Evolutionary conservation across 1,140 invertebrate species (phyloP), one percentile per base, ranked within the genome.

Genomic region (Philotrypesis tridentata): DNA sequence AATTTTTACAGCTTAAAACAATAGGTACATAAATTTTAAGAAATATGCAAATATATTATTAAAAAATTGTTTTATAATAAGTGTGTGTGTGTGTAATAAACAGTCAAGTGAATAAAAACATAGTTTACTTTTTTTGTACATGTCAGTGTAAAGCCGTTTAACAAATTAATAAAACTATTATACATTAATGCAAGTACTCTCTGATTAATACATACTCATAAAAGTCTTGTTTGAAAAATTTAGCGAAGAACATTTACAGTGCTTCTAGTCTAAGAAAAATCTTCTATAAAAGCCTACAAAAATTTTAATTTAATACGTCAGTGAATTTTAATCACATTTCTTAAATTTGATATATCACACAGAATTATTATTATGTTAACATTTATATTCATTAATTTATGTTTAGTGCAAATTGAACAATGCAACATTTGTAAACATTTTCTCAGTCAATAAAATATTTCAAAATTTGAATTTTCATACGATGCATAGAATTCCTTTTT

Each of bases 1-100:
- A 86, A 61, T 91, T 87, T 79, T 67, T 88, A 29, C 76, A 82
- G 14, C 37, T 33, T 48, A 78, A 21, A 78, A 25, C 33, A 4
- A 60, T 75, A n/a, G 37, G 31, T 37, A 74, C 14, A 79, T 78
- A 68, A 82, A 37, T 37, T 37, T 9, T 5, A 65, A 55, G 1
- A 68, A 76, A 48, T 55, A 7, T 71, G 33, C 29, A n/a, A 65
- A 48, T 75, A 2, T 60, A 68, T 31, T 43, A 14, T 70, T 40
- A 77, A 76, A 71, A 23, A 80, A 73, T 76, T 80, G 37, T n/a
- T n/a, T n/a, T n/a, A n/a, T n/a, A 74, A 27, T 40, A 74, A 5
- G 33, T 76, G 7, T 48, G 65, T 83, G n/a, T 55, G n/a, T 76
- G 74, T 81, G 27, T 82, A 33, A 77, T 78, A 73, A 68, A 76